Base-by-base conservation (phyloP, 2,113 vertebrate genomes). In the Anser cygnoides region DNA sequence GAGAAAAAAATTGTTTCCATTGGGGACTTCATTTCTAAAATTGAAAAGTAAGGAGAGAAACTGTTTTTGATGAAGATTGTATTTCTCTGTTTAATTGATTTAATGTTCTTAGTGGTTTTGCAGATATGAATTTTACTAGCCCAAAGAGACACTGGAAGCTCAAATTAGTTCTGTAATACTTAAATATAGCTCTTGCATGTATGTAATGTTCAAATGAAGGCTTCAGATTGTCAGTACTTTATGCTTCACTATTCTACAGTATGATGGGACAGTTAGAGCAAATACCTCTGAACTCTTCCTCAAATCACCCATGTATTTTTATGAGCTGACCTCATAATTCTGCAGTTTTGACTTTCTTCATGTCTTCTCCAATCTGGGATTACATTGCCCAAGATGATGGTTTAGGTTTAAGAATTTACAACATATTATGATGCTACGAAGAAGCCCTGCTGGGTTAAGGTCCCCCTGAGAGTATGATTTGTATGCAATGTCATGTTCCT, bases 31-130 rank as follows among this genome's bases (percentile, higher is more conserved):
- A 41, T 82, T 62, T 74, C 28, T 90, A 55, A 93, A 90, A 73
- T 1, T 72, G 59, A 79, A 96, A 94, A 94, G 75, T 87, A 80
- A 94, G 35, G 43, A 70, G 43, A 89, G 20, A 86, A 91, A 55
- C 6, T 62, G 13, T 54, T 94, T 93, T 82, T 90, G 65, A 85
- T 90, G 17, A 86, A 93, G 72, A 82, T 66, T 62, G 28, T 29
- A 58, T 77, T 92, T 92, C 44, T 94, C 6, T 29, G 66, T 92
- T 90, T 87, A 54, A 70, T 52, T 80, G 68, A 77, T 49, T 80
- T 31, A 84, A 92, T 72, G 4, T 75, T 75, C n/a, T 82, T 76
- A n/a, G 68, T 86, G 54, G 35, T 83, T 92, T 89, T 63, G 17
- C 17, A 82, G 71, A 55, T 68, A 72, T 12, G 46, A 93, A 57